Evolutionary conservation across 2,113 vertebrate species (phyloP), one percentile per base, ranked within the genome.

Genomic region (Dasyurus viverrinus): DNA sequence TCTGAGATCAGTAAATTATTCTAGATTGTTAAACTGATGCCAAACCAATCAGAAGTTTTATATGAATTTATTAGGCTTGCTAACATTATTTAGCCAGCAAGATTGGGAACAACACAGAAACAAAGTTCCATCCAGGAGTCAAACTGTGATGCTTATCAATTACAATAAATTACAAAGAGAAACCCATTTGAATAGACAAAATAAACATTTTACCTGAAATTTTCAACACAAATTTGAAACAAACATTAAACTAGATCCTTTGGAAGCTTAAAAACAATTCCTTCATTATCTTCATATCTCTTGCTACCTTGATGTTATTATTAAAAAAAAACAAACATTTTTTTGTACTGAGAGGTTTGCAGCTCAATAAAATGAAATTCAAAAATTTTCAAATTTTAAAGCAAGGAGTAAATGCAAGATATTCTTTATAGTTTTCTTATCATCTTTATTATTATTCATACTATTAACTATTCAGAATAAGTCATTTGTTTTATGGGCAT

Each of bases 11-110:
- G 94, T 97, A 98, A 98, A 98, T 98, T 98, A 98, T 98, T 98
- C 96, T 97, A 97, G 97, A 96, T 97, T 98, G 98, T 97, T 98
- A 98, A 98, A 98, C 96, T 96, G 97, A 97, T 97, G 96, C 97
- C 98, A 98, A 97, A 95, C 97, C 97, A 98, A 98, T 98, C 98
- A 98, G 93, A 98, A 98, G 96, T 97, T 96, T 97, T 97, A 98
- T 98, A 98, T 96, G 94, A 97, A 98, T 98, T 97, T 98, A 98
- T 98, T 98, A 98, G 95, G 68, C 95, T 97, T 96, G 94, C 95
- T 93, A 89, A 89, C 91, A 93, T 98, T 98, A 98, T 98, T 98
- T 98, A 98, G 95, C 97, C 97, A 98, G 96, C 97, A 97, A 94
- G 96, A 93, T 11, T n/a, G 91, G 96, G 94, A 95, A 95, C 95